A percentile compares a stretch with the other conserved stretches of the same genome.
Conservation (phyloP, 2,113 vertebrate species). For the Osmerus eperlanus region DNA sequence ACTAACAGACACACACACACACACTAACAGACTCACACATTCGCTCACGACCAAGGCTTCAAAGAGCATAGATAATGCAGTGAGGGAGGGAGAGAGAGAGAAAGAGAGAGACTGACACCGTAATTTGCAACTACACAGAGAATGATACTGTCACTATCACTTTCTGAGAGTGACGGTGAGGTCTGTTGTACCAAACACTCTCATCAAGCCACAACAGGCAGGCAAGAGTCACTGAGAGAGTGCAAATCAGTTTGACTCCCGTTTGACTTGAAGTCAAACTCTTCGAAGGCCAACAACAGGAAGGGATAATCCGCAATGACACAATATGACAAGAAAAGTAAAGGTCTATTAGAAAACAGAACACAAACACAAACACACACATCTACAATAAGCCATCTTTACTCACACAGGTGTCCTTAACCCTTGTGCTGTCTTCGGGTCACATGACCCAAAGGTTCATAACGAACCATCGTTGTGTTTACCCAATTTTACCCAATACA, state of each 20-base stretch:
- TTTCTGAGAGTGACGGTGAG: slow-evolving; percentile 32
- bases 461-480: too few relatives aligned
- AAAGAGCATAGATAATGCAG: slow-evolving; percentile 68
- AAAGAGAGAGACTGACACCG: slow-evolving; percentile 22
- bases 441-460: too few relatives aligned
- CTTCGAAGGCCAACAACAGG: slow-evolving; percentile 8
- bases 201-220: slow-evolving; percentile 22
- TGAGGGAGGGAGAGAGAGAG: slow-evolving; percentile 22
- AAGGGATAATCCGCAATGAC: not conserved
- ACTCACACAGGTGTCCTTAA: not conserved
- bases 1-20: too few relatives aligned
- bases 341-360: not conserved
- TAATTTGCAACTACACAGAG: slow-evolving; percentile 52
- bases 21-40: not conserved
- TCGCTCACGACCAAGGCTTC: slow-evolving; percentile 56
- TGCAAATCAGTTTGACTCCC: not conserved
- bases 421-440: too few relatives aligned
- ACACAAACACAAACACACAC: not conserved
- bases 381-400: slow-evolving; percentile 4
- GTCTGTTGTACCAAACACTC: slow-evolving; percentile 14
- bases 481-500: too few relatives aligned
- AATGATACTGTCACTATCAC: slow-evolving; percentile 44
- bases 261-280: not conserved
- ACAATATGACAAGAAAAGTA: not conserved
- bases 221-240: not conserved